phyloP scores from a whole-genome alignment of 1,140 invertebrate species.

The Caenorhabditis remanei region DNA sequence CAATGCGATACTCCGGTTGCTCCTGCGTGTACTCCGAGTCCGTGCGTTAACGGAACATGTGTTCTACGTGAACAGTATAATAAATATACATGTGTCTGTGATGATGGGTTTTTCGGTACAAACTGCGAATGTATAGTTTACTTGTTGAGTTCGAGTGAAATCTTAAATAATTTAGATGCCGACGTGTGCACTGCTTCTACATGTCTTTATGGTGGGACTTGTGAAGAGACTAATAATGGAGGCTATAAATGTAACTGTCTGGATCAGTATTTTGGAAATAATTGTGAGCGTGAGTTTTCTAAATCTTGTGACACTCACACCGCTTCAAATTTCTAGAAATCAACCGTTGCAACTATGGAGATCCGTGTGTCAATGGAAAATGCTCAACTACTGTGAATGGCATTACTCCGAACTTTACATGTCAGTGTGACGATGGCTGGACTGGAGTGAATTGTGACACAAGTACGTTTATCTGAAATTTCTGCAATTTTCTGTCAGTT shows the following conservation, averaged over 20 bases:
- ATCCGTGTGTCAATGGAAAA: slow-evolving; percentile 3
- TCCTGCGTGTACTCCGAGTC: neutral
- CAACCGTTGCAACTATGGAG: slow-evolving; percentile 24
- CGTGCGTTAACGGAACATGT: slow-evolving; percentile 17
- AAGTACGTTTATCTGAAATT: neutral
- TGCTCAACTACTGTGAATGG: slow-evolving; percentile 2
- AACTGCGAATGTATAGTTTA: slow-evolving; percentile 23
- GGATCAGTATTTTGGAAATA: neutral
- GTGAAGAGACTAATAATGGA: neutral
- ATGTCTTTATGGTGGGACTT: slow-evolving; percentile 49
- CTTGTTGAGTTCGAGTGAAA: neutral
- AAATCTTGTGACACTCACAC: neutral
- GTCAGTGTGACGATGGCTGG: slow-evolving; percentile 10
- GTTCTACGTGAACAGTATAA: neutral
- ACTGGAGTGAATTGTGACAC: slow-evolving; percentile 26
- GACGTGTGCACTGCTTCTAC: slow-evolving; percentile 6
- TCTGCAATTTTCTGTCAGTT: neutral
- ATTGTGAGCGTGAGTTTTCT: slow-evolving; percentile 11
- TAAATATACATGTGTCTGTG: slow-evolving; percentile 19
- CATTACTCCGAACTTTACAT: slow-evolving; percentile 12
- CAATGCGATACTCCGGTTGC: slow-evolving; percentile 7
- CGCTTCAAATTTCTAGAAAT: neutral
- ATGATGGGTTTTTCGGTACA: neutral
- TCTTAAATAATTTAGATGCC: neutral
- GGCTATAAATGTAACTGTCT: slow-evolving; percentile 17